phyloP scores from a whole-genome alignment of 2,888 invertebrate species.

The Sphaerophoria rueppellii region DNA sequence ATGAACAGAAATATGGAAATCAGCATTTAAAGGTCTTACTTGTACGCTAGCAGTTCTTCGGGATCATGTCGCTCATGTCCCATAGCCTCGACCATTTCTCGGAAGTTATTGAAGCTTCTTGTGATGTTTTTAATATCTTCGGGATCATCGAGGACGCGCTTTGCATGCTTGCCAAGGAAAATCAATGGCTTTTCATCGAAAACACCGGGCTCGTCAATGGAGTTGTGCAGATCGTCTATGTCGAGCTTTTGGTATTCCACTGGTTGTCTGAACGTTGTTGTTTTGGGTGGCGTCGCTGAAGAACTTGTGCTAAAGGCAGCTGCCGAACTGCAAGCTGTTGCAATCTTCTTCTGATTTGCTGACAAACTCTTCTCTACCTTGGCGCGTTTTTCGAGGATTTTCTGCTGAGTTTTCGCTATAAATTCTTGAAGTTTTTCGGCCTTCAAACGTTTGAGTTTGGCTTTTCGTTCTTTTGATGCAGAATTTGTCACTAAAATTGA shows the following conservation, averaged over 20 bases:
- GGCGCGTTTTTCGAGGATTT: constrained; percentile 76
- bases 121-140: constrained; percentile 78
- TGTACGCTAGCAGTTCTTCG: constrained; percentile 53
- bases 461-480: constrained; percentile 86
- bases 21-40: background rate
- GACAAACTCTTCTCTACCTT: constrained; percentile 73
- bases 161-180: constrained; percentile 79
- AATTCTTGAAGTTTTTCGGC: constrained; percentile 87
- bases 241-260: constrained; percentile 80
- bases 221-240: constrained; percentile 78
- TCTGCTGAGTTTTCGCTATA: constrained; percentile 83
- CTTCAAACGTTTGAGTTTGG: constrained; percentile 87
- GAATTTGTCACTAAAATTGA: constrained; percentile 85
- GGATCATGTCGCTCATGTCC: constrained; percentile 76
- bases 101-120: constrained; percentile 80
- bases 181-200: constrained; percentile 81
- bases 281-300: background rate
- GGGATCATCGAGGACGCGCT: constrained; percentile 75
- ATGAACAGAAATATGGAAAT: background rate
- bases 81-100: constrained; percentile 79
- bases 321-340: background rate
- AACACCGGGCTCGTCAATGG: constrained; percentile 76
- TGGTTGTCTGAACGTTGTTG: constrained; percentile 74
- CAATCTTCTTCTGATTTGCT: constrained; percentile 12
- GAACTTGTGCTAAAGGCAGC: constrained; percentile 60